Conservation (phyloP, 2,113 vertebrate species). For the Cochlearius cochlearius region DNA sequence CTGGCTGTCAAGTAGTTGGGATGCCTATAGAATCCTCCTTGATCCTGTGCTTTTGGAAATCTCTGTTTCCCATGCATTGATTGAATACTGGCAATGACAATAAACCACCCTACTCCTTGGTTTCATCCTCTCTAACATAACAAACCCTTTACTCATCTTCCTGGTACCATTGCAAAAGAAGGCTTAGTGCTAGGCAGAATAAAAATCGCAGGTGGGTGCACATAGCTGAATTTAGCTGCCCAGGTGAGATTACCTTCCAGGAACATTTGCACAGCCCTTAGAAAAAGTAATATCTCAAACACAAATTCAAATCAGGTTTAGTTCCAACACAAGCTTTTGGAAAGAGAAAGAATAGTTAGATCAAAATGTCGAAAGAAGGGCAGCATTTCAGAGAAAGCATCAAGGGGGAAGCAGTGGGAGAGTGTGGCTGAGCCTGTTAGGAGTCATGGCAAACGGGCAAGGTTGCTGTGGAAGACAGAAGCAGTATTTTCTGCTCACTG, state of each 20-base stretch:
- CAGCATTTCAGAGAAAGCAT: not conserved
- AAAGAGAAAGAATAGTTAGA: not conserved
- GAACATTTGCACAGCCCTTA: not conserved
- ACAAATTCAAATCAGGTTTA: not conserved
- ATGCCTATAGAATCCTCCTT: not conserved
- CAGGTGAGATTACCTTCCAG: not conserved
- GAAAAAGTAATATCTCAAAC: not conserved
- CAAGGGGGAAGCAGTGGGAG: not conserved
- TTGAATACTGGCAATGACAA: not conserved
- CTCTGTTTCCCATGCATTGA: not conserved
- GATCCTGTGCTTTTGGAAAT: not conserved
- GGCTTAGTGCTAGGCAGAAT: not conserved
- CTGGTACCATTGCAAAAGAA: not conserved
- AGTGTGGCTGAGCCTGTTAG: not conserved
- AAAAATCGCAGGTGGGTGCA: not conserved
- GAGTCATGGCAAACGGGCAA: not conserved
- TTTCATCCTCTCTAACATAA: not conserved
- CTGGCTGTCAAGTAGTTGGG: not conserved
- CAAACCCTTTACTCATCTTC: not conserved
- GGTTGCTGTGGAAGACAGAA: not conserved
- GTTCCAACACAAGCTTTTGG: not conserved
- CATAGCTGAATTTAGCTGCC: not conserved
- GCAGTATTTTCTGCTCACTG: not conserved
- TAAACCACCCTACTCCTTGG: not conserved
- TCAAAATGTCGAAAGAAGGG: not conserved